Evolutionary conservation across 2,797 vertebrate species (phyloP), one percentile per base, ranked within the genome.

Genomic region (Hippocampus kuda): DNA sequence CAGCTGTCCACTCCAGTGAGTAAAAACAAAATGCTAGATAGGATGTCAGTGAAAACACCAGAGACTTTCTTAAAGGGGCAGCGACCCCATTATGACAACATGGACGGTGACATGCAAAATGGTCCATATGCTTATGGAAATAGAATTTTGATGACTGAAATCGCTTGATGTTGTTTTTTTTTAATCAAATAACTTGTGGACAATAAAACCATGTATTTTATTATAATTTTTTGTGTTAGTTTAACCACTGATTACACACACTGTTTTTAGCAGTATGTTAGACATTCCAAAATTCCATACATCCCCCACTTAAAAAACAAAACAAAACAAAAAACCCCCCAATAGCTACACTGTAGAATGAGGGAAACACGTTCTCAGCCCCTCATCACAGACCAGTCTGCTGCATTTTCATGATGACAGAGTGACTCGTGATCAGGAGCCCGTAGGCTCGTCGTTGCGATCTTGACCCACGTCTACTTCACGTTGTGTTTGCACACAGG

Each of bases 401-500:
- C 27, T 60, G 27, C 27, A 60, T 60, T 60, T 60, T 60, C 27
- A 34, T 60, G 16, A 60, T 9, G 30, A 59, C 15, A 30, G 56
- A 27, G 24, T 59, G 56, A 59, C 16, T 16, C 54, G 34, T 56
- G 54, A 56, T 56, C n/a, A 56, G 54, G 54, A 56, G n/a, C 24
- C n/a, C n/a, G 24, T 24, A 56, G 54, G 13, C 15, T 12, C 15
- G 16, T 59, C 26, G 30, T 7, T 5, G 16, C 3, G 18, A 60
- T 34, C 20, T 38, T 34, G 59, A 60, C 59, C 59, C 27, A 20
- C 30, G 34, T 38, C 59, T 60, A 18, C 30, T 60, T 34, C 59
- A 24, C 65, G 68, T 70, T 59, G 15, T 70, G 54, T 72, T 67
- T 59, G 53, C 49, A 68, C n/a, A 22, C 18, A 69, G 64, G 44